Evolutionary conservation across 2,888 invertebrate species (phyloP), one percentile per base, ranked within the genome.

Genomic region (Netelia virgata): DNA sequence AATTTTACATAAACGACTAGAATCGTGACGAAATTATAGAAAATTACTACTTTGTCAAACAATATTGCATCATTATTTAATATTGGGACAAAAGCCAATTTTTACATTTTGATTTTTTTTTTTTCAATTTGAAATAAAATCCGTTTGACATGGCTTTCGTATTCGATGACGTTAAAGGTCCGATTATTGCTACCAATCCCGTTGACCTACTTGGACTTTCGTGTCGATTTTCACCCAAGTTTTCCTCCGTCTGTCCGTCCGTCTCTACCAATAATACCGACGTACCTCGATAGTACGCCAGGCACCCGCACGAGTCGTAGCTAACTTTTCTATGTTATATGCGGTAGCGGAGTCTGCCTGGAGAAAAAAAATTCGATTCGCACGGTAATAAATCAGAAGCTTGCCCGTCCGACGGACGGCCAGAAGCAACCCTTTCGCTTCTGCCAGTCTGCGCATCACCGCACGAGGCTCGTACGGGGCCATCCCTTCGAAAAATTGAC

Each of bases 341-440:
- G 66, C 69, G 79, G 75, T 78, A 73, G 74, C 57, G 14, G 66
- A 55, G 81, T 83, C 59, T 72, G 73, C 53, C 55, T 73, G 84
- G 81, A 53, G 36, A 76, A 77, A 90, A 90, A 91, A 91, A 91
- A 90, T 91, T 91, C 89, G 90, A 92, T 91, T 92, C 88, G 89
- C 90, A 89, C 50, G 85, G 88, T 83, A 90, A 92, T 93, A 92
- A 92, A 93, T 93, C 93, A 92, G 87, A 70, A 64, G 73, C 72
- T 82, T 66, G 77, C 73, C 78, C 28, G 81, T 77, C 82, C 78
- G 73, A 74, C 63, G 57, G 78, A 79, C 78, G 69, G 82, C 36
- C 59, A 75, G 47, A 47, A 47, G 79, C 88, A 91, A 91, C 90
- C 90, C 90, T 90, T 91, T 90, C 80, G 88, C 85, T 88, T 85